These are phyloP conservation scores for Nothura maculosa DNA, from an alignment of 2,797 vertebrate genomes.

Conservation along the genomic window DNA sequence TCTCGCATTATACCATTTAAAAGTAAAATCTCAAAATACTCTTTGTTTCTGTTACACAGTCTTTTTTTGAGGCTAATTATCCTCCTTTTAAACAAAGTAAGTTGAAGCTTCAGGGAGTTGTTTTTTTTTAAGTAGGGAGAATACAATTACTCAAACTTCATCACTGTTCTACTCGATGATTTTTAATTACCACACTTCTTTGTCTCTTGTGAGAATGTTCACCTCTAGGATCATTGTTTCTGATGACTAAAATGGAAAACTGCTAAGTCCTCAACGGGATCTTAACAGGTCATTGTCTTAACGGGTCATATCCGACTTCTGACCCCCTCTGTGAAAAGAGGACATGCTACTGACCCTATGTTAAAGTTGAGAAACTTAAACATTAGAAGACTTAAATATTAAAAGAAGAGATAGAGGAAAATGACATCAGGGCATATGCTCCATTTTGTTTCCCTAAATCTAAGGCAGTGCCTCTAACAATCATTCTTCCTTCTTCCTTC, in stretches of 20 bases:
- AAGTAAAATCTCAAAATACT: neutral
- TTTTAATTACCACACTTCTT: slow-evolving; percentile 69
- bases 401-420: neutral
- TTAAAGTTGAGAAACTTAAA: neutral
- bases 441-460: neutral
- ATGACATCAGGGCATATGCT: neutral
- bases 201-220: slow-evolving; percentile 52
- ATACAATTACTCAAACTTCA: slow-evolving; percentile 64
- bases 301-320: neutral
- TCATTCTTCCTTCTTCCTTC: neutral
- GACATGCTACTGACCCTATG: neutral
- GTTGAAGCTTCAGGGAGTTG: slow-evolving; percentile 40
- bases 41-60: neutral
- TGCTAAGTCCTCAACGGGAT: neutral
- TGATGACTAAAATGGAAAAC: slow-evolving; percentile 3
- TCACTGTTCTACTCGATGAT: slow-evolving; percentile 58
- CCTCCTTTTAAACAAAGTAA: neutral
- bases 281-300: neutral
- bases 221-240: slow-evolving; percentile 38
- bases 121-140: slow-evolving; percentile 46
- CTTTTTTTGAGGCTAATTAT: neutral
- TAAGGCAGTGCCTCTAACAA: neutral
- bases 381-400: neutral
- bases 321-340: neutral
- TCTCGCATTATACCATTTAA: neutral